phyloP scores from a whole-genome alignment of 2,113 vertebrate genomes.

The Cnemophilus loriae region DNA sequence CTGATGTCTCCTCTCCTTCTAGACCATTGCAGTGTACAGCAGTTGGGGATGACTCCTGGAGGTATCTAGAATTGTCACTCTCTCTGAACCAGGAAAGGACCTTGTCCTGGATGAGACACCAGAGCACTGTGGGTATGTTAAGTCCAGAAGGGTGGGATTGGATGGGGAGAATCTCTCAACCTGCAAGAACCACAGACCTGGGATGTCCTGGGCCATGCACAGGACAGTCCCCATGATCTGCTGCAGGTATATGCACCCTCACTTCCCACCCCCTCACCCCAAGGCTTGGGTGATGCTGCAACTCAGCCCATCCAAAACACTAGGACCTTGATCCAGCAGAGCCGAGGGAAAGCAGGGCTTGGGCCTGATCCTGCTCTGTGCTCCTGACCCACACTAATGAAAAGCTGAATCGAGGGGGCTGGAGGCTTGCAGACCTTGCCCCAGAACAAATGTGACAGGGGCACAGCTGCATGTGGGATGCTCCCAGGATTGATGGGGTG shows the following conservation, averaged over 20 bases:
- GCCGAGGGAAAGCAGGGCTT: neutral
- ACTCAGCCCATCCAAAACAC: neutral
- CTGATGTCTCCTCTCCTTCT: neutral
- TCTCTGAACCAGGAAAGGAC: neutral
- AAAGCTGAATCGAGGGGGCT: neutral
- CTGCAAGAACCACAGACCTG: neutral
- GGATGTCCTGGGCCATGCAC: neutral
- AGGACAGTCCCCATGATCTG: neutral
- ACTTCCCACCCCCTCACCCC: neutral
- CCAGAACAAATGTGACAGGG: neutral
- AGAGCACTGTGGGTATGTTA: fast-evolving
- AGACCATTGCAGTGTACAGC: neutral
- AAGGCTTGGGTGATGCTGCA: neutral
- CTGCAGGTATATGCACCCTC: neutral
- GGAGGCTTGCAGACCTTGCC: neutral
- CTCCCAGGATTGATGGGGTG: neutral
- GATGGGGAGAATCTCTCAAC: neutral
- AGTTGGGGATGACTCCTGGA: neutral
- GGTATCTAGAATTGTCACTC: neutral
- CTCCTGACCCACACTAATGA: too few relatives aligned
- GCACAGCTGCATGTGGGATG: fast-evolving
- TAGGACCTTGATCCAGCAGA: neutral
- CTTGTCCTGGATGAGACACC: neutral
- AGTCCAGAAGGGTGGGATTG: neutral
- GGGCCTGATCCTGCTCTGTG: neutral